These are phyloP conservation scores for Cyrtonyx montezumae DNA, from an alignment of 2,113 vertebrate species.

Conservation along the genomic window DNA sequence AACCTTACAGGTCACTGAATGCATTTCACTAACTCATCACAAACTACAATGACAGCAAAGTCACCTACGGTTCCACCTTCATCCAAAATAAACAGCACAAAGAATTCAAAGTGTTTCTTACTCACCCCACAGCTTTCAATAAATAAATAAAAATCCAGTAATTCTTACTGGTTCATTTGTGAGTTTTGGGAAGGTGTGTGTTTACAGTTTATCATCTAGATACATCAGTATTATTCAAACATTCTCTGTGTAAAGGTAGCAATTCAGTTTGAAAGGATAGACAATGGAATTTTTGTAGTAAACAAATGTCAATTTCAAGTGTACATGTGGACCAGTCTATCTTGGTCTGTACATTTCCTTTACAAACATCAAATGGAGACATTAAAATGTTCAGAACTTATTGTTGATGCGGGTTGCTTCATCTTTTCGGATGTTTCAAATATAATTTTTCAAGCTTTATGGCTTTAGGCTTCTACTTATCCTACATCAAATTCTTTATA, in stretches of 20 bases:
- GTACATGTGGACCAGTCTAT: neutral
- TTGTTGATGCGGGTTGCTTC: neutral
- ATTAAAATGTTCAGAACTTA: neutral
- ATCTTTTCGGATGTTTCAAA: neutral
- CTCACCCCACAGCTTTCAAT: neutral
- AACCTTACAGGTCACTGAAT: constrained; percentile 50
- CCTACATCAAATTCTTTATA: neutral
- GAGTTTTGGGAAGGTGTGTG: neutral
- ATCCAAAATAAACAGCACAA: constrained; percentile 19
- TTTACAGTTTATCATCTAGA: neutral
- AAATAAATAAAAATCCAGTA: neutral
- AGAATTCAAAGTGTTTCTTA: constrained; percentile 43
- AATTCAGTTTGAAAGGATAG: neutral
- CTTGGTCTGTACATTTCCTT: neutral
- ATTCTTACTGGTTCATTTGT: neutral
- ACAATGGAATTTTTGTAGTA: neutral
- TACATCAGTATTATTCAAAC: neutral
- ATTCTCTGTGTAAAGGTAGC: neutral
- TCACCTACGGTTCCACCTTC: constrained; percentile 57
- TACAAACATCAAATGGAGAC: neutral
- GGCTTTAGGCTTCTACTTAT: neutral
- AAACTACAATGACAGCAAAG: constrained; percentile 59
- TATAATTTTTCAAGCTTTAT: neutral
- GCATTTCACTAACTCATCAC: constrained; percentile 63
- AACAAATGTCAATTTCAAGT: neutral